Conservation (phyloP, 2,797 vertebrate genomes). For the Anguilla marmorata region DNA sequence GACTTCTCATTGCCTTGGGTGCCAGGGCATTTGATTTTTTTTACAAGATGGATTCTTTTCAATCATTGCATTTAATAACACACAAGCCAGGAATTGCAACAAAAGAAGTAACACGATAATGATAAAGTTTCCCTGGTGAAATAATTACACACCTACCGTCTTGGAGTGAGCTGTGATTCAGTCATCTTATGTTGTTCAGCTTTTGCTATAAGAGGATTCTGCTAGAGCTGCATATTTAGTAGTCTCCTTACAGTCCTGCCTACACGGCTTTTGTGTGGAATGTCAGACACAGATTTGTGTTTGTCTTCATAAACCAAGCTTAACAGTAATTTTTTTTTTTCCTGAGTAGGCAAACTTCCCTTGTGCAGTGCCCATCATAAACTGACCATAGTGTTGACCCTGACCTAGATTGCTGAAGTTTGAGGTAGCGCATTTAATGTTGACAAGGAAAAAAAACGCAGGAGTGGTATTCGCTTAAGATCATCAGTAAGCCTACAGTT, state of each 20-base stretch:
- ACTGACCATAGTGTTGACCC: not conserved
- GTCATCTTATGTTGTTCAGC: slow-evolving; percentile 3
- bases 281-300: not conserved
- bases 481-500: not conserved
- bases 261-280: not conserved
- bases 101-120: slow-evolving; percentile 31
- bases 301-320: slow-evolving; percentile 13
- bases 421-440: not conserved
- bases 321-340: not conserved
- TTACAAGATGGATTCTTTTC: slow-evolving; percentile 36
- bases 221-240: slow-evolving; percentile 42
- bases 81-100: slow-evolving; percentile 25
- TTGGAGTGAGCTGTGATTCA: slow-evolving; percentile 32
- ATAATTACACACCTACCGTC: slow-evolving; percentile 37
- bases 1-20: slow-evolving; percentile 80
- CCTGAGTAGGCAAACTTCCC: not conserved
- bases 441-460: not conserved
- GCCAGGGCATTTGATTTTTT: slow-evolving; percentile 76
- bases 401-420: not conserved
- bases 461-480: not conserved
- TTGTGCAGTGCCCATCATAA: not conserved
- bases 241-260: slow-evolving; percentile 33
- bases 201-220: slow-evolving; percentile 7
- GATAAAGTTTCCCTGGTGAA: slow-evolving; percentile 48
- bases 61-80: slow-evolving; percentile 32